A percentile compares a stretch with the other conserved stretches of the same genome.
Conservation (phyloP, 2,797 vertebrate species). For the Thalassophryne amazonica region DNA sequence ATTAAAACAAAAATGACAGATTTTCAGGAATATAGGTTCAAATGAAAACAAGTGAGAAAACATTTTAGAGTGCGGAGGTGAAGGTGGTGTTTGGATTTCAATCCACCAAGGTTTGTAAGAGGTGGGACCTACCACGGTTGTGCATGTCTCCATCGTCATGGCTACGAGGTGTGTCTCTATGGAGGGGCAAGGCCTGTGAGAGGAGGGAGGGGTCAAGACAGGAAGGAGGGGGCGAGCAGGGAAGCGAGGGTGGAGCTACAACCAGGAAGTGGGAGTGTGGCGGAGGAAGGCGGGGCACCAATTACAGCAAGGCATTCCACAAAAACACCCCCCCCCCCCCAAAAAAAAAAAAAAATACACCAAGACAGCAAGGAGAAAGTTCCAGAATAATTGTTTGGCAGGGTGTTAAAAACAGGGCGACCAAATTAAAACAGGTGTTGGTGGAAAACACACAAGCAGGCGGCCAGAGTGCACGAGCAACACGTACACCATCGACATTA, state of each 20-base stretch:
- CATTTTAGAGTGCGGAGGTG: slow-evolving; percentile 3
- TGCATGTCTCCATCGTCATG: slow-evolving; percentile 84
- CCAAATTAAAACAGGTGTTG: slow-evolving; percentile 58
- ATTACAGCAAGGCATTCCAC: slow-evolving; percentile 69
- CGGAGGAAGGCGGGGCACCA: slow-evolving; percentile 61
- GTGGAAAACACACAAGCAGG: slow-evolving; percentile 47
- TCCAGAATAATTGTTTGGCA: background rate
- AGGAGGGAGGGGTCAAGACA: slow-evolving; percentile 88
- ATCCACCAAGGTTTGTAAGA: slow-evolving; percentile 18
- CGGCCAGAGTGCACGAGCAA: slow-evolving; percentile 2
- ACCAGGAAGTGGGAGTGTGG: slow-evolving; percentile 78
- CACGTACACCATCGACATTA: slow-evolving; percentile 17
- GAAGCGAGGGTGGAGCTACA: slow-evolving; percentile 88
- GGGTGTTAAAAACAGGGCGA: slow-evolving; percentile 40
- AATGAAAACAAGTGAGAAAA: too few species aligned
- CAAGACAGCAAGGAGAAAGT: slow-evolving; percentile 19
- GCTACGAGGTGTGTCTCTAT: slow-evolving; percentile 84
- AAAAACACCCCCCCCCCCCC: slow-evolving; percentile 20
- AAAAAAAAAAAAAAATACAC: too few species aligned
- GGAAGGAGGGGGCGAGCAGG: slow-evolving; percentile 83
- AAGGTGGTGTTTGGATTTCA: background rate
- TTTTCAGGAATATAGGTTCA: too few species aligned
- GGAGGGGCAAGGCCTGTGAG: slow-evolving; percentile 88
- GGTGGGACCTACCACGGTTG: slow-evolving; percentile 85
- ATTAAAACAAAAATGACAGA: too few species aligned